A percentile compares a stretch with the other conserved stretches of the same genome.
These are phyloP conservation scores for Trypoxylus dichotomus DNA, from an alignment of 1,140 invertebrate species.

Conservation along the genomic window DNA sequence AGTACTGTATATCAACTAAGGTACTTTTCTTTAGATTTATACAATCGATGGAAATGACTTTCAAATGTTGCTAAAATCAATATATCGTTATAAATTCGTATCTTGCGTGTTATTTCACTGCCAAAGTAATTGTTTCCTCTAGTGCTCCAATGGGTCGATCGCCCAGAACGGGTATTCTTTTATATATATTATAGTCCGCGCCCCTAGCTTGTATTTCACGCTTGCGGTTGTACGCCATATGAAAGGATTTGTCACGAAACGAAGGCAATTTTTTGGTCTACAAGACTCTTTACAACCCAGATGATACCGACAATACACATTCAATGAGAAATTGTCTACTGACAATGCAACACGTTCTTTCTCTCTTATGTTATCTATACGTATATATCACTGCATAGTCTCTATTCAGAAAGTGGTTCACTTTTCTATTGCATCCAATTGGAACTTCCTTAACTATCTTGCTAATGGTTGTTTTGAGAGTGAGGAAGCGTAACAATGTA, in stretches of 20 bases:
- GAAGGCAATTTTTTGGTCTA: slow-evolving; percentile 38
- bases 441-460: slow-evolving; percentile 29
- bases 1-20: background rate
- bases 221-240: slow-evolving; percentile 25
- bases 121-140: slow-evolving; percentile 31
- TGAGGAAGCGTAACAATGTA: background rate
- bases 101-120: slow-evolving; percentile 27
- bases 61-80: slow-evolving; percentile 14
- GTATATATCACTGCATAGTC: background rate
- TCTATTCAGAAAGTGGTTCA: slow-evolving; percentile 24
- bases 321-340: slow-evolving; percentile 15
- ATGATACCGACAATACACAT: slow-evolving; percentile 24
- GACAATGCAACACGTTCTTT: background rate
- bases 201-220: slow-evolving; percentile 31
- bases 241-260: slow-evolving; percentile 38
- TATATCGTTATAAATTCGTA: slow-evolving; percentile 27
- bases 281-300: slow-evolving; percentile 24
- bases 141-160: slow-evolving; percentile 6
- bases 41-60: background rate
- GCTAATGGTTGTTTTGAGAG: slow-evolving; percentile 27
- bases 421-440: slow-evolving; percentile 27
- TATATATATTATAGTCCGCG: slow-evolving; percentile 25
- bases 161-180: slow-evolving; percentile 8
- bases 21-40: background rate
- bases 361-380: background rate